Conservation (phyloP, 2,113 vertebrate genomes). For the Dryoscopus gambensis region DNA sequence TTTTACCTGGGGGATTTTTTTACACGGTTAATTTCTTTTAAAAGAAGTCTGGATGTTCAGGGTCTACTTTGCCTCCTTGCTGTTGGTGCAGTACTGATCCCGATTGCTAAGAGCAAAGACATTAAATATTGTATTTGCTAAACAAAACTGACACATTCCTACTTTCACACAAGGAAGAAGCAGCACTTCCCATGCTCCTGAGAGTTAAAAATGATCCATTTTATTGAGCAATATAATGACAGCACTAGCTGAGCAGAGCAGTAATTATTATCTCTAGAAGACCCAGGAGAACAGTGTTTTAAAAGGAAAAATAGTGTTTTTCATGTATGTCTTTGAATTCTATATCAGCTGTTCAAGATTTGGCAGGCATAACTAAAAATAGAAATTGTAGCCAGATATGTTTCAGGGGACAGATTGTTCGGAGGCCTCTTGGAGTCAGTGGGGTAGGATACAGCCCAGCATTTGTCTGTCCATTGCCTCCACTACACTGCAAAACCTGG, state of each 20-base stretch:
- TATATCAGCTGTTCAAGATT: constrained; percentile 57
- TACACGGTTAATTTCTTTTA: neutral
- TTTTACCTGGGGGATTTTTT: neutral
- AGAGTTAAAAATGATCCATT: constrained; percentile 73
- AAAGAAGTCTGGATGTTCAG: neutral
- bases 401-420: constrained; percentile 16
- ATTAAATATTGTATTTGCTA: constrained; percentile 73
- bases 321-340: constrained; percentile 65
- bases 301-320: constrained; percentile 74
- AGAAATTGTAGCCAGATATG: neutral
- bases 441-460: neutral
- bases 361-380: constrained; percentile 48
- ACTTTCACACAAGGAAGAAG: constrained; percentile 58
- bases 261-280: constrained; percentile 75
- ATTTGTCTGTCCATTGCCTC: neutral
- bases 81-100: neutral
- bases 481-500: neutral
- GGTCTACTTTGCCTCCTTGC: neutral
- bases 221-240: constrained; percentile 76
- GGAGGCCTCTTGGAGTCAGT: neutral
- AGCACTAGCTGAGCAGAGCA: constrained; percentile 64
- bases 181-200: constrained; percentile 54
- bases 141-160: constrained; percentile 73
- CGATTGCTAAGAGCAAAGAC: constrained; percentile 28
- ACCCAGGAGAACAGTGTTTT: constrained; percentile 68